Evolutionary conservation across 2,113 vertebrate genomes (phyloP).

Genomic region (Phasianus colchicus): DNA sequence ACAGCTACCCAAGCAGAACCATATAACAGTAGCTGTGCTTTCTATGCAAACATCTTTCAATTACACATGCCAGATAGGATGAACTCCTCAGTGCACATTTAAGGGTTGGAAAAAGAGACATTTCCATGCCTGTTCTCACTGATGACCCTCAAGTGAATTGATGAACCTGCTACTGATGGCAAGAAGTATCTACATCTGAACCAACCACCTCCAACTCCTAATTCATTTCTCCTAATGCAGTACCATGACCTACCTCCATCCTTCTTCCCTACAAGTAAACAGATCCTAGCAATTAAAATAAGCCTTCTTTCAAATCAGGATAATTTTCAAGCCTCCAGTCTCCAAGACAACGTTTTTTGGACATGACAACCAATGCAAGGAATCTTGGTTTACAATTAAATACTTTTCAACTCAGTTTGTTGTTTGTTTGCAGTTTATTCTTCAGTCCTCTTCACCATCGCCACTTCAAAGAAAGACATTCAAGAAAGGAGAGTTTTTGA

Average conservation of each 20-base stretch:
- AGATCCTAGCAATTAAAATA: neutral
- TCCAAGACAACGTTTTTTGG: neutral
- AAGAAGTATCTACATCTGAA: neutral
- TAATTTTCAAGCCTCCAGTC: neutral
- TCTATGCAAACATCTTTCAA: neutral
- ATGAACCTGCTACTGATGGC: neutral
- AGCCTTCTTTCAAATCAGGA: neutral
- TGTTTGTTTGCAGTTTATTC: neutral
- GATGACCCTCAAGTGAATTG: neutral
- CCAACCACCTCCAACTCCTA: neutral
- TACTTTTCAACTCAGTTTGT: neutral
- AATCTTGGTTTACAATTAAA: neutral
- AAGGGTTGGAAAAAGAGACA: neutral
- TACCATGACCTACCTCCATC: neutral
- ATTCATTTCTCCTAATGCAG: neutral
- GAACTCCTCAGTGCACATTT: neutral
- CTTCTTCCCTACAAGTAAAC: neutral
- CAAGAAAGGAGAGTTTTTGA: neutral
- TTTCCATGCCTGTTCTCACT: neutral
- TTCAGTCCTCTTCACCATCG: neutral
- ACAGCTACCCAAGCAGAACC: neutral
- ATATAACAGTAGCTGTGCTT: neutral
- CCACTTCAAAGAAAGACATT: neutral
- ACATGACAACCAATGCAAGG: neutral
- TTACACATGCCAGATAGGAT: neutral